Base-by-base conservation (phyloP, 2,113 vertebrate species). In the Esox niger region DNA sequence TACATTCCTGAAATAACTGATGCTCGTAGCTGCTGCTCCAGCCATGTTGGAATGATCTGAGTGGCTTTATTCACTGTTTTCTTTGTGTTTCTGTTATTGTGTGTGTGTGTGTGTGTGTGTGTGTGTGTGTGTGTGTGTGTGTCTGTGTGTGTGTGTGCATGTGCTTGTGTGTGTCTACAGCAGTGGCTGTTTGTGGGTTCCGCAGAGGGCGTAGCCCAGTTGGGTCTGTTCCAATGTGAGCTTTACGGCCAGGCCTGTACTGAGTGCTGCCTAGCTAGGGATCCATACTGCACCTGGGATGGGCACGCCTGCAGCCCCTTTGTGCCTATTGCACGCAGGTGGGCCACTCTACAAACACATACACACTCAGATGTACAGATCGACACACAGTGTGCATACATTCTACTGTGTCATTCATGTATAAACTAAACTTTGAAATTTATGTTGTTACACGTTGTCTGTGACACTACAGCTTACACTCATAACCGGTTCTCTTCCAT, bases 261-360 rank as follows among this genome's bases (percentile, higher is more conserved):
- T 0, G 92, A 93, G 76, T 93, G 92, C 84, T 93, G 92, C 81
- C 78, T 93, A 29, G 92, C 92, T 59, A 79, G 92, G 62, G 92
- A 93, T 62, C 92, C 92, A 2, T 93, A 93, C 82, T 93, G 92
- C 83, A 93, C 90, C 69, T 93, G 92, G 92, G 91, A 93, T 0
- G 92, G 92, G 21, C 89, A 91, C 33, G 90, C 91, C 59, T 93
- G 92, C 86, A 93, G 92, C 77, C 89, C 90, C 31, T 93, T 80
- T 82, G 85, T 92, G 84, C 89, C 90, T 61, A 83, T 86, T 0
- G 74, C 90, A 29, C 87, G 88, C 80, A 90, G 91, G 91, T 91
- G 73, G 63, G 15, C 20, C 21, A 46, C 20, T 46, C 21, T 31
- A 25, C 9, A 32, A 32, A 63, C 59, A 70, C 60, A 35, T 57